Evolutionary conservation across 2,113 vertebrate species (phyloP).

Genomic region (Pongo abelii): DNA sequence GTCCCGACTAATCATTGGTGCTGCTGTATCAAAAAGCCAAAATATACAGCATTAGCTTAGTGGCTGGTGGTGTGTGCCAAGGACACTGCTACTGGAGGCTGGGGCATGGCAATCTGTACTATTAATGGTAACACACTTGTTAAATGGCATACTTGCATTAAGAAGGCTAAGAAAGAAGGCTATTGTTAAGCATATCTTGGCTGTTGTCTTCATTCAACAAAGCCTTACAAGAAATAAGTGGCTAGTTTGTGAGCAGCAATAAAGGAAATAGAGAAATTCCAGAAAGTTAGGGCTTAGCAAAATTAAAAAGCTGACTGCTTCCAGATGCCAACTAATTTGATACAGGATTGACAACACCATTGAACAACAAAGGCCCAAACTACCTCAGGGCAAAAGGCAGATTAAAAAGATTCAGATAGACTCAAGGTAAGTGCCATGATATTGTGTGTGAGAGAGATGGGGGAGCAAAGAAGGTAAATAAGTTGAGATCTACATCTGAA

Average conservation of each 20-base stretch:
- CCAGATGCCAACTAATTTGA: too few species aligned
- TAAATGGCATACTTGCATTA: not conserved
- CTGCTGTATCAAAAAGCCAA: not conserved
- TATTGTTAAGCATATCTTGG: too few species aligned
- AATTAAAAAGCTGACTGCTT: not conserved
- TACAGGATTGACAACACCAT: not conserved
- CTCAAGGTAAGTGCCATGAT: not conserved
- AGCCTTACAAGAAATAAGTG: not conserved
- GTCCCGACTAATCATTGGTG: rapidly evolving
- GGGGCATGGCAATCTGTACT: too few species aligned
- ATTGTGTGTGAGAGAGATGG: not conserved
- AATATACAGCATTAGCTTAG: not conserved
- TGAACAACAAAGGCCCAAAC: not conserved
- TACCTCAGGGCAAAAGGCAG: not conserved
- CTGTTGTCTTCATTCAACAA: not conserved
- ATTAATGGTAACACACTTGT: not conserved
- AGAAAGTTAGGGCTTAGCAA: not conserved
- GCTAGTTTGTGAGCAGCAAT: not conserved
- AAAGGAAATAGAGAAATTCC: not conserved
- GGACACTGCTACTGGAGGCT: not conserved
- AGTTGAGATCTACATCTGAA: not conserved
- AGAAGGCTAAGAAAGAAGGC: not conserved
- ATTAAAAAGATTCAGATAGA: not conserved
- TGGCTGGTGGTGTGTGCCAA: not conserved
- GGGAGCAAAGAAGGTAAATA: not conserved